Base-by-base conservation (phyloP, 2,797 vertebrate genomes). In the Channa striata region DNA sequence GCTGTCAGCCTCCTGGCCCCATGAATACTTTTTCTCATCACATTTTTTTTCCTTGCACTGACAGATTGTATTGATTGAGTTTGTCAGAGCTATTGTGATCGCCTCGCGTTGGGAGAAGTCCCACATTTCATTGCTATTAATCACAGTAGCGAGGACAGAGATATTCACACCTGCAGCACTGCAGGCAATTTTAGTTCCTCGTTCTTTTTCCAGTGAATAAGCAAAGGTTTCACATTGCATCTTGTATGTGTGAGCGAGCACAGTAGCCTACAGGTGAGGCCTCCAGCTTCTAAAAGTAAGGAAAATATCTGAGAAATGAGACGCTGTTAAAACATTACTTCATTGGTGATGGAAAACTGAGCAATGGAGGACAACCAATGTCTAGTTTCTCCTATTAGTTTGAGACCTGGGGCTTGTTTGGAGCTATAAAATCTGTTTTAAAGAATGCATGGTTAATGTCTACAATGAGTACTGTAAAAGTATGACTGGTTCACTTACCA, bases 121-220 rank as follows among this genome's bases (percentile, higher is more conserved):
- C 79, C 78, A 84, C 61, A 83, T 87, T 92, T 86, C 83, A 64
- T 83, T 80, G 87, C 89, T 87, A 94, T 95, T 88, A 93, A 95
- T 95, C 95, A 94, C 36, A 17, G 88, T 59, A 75, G 71, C 52
- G 53, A 87, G 67, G 87, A 91, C 83, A 87, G 80, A 90, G 86
- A 92, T 90, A 91, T 79, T 91, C 59, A 39, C 95, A 96, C 95
- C 95, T 96, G 95, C 74, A 93, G 5, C 81, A 89, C 93, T 92
- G 83, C 91, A 93, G 94, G 95, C 93, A 57, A 78, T 91, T 43
- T 91, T 65, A 88, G 89, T 87, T 93, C 89, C 91, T 91, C 80
- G 81, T 93, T 87, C 69, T 79, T 82, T 86, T 79, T 87, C 81
- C 87, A 85, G 74, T 88, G 74, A 89, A 86, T 75, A 93, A 89